Evolutionary conservation across 2,113 vertebrate species (phyloP).

Genomic region (Pao palembangensis): DNA sequence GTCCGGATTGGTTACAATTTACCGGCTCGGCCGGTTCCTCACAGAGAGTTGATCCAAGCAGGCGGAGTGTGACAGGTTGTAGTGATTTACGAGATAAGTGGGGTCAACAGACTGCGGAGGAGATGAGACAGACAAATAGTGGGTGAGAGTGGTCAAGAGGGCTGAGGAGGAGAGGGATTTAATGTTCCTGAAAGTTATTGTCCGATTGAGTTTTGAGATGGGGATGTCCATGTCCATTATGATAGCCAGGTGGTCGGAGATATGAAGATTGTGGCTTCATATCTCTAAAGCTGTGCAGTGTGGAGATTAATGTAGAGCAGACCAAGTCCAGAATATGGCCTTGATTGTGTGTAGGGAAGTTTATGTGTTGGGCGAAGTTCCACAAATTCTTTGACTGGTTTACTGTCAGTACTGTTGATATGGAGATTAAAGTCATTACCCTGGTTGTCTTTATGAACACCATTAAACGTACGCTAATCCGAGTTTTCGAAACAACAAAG

Average conservation of each 20-base stretch:
- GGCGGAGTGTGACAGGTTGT: no score
- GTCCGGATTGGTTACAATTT: no score
- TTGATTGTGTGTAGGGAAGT: neutral
- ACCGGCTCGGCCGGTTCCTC: no score
- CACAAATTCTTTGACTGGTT: no score
- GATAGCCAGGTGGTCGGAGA: neutral
- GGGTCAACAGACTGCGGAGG: neutral
- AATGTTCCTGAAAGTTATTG: neutral
- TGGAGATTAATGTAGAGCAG: neutral
- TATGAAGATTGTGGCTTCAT: neutral
- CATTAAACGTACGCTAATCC: constrained; percentile 52
- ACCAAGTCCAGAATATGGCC: neutral
- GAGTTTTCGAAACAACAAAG: constrained; percentile 42
- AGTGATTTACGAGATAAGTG: no score
- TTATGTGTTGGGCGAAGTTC: neutral
- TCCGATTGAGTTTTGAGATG: neutral
- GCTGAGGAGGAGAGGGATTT: neutral
- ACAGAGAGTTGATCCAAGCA: no score
- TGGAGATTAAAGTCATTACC: no score
- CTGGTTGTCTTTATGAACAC: constrained; percentile 43
- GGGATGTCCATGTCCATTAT: neutral
- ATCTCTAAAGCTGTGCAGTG: neutral
- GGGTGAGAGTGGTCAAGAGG: neutral
- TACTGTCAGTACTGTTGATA: no score
- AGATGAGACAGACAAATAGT: neutral